These are phyloP conservation scores for Limenitis camilla DNA, from an alignment of 2,888 invertebrate genomes.

Conservation along the genomic window DNA sequence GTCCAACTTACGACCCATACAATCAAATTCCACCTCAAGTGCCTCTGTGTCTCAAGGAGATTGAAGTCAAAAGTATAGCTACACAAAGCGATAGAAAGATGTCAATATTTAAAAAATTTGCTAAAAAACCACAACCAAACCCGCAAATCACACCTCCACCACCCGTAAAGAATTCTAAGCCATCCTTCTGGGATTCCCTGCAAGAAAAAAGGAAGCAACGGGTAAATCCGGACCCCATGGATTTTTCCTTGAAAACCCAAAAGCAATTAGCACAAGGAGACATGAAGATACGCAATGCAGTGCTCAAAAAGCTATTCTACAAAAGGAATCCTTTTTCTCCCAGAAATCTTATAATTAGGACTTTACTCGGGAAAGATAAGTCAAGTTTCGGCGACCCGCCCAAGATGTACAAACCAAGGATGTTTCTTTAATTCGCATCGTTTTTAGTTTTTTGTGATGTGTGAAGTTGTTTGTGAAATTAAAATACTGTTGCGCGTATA, in stretches of 20 bases:
- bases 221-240: conserved; percentile 31
- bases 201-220: conserved; percentile 37
- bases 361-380: conserved; percentile 53
- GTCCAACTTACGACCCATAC: conserved; percentile 25
- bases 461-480: background rate
- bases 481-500: background rate
- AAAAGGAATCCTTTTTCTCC: conserved; percentile 63
- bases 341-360: conserved; percentile 49
- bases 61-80: conserved; percentile 60
- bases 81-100: conserved; percentile 59
- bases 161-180: conserved; percentile 14
- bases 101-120: conserved; percentile 49
- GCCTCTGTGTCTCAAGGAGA: conserved; percentile 57
- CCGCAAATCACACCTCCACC: conserved; percentile 2
- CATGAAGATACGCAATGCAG: conserved; percentile 45
- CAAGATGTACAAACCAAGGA: conserved; percentile 37
- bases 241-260: conserved; percentile 42
- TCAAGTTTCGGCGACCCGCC: conserved; percentile 48
- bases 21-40: conserved; percentile 36
- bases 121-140: conserved; percentile 36
- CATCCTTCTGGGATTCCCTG: conserved; percentile 41
- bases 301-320: conserved; percentile 54
- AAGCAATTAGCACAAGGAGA: conserved; percentile 48
- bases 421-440: conserved; percentile 42
- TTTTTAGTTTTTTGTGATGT: conserved; percentile 14